Evolutionary conservation across 1,140 invertebrate genomes (phyloP).

Genomic region (Brachionus manjavacas): DNA sequence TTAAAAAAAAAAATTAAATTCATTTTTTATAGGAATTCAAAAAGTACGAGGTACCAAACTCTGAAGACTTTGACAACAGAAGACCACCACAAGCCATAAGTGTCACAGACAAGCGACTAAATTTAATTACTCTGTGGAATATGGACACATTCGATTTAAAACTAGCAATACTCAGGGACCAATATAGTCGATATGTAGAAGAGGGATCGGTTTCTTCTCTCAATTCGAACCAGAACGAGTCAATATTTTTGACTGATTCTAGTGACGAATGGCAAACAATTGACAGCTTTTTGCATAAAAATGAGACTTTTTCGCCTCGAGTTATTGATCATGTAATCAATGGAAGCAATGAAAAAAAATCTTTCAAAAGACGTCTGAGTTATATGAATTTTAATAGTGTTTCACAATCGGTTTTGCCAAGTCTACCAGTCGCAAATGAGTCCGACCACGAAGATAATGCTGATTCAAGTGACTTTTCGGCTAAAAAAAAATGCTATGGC

Average conservation of each 20-base stretch:
- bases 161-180: constrained; percentile 2
- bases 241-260: constrained; percentile 10
- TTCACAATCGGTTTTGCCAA: neutral
- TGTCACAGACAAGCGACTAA: constrained; percentile 3
- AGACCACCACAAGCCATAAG: neutral
- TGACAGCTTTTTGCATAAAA: constrained; percentile 4
- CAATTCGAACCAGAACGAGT: constrained; percentile 5
- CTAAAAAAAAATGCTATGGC: neutral
- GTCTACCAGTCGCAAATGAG: neutral
- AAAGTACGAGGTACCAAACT: neutral
- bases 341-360: neutral
- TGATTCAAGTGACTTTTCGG: neutral
- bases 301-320: constrained; percentile 13
- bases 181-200: neutral
- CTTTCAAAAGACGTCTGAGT: neutral
- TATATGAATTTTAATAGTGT: neutral
- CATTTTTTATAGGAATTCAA: constrained; percentile 13
- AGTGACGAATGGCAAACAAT: constrained; percentile 21
- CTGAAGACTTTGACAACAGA: neutral
- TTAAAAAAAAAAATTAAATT: neutral
- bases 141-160: constrained; percentile 16
- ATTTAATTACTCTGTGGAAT: constrained; percentile 19
- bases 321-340: neutral
- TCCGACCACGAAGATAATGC: neutral
- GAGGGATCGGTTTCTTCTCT: neutral